A percentile compares a stretch with the other conserved stretches of the same genome.
These are phyloP conservation scores for Amphimedon queenslandica DNA, from an alignment of 37 sponge, comb jelly and placozoan species.

Conservation along the genomic window DNA sequence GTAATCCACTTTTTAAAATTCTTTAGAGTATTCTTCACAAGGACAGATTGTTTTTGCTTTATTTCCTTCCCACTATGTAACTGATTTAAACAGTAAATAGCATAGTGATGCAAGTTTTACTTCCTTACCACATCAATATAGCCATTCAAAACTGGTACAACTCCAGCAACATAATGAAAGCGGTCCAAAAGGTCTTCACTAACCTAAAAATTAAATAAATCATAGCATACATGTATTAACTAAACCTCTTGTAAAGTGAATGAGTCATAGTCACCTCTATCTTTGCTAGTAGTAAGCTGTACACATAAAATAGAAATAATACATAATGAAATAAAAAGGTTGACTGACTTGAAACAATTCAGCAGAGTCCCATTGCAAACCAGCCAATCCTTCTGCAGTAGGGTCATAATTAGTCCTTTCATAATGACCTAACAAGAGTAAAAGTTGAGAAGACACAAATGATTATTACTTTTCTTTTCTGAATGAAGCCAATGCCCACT, in stretches of 20 bases:
- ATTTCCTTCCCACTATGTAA: too few species aligned
- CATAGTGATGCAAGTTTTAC: too few species aligned
- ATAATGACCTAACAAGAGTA: too few species aligned
- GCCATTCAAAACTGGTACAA: slow-evolving; percentile 65
- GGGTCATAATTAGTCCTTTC: slow-evolving; percentile 16
- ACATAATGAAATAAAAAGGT: too few species aligned
- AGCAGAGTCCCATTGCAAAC: slow-evolving; percentile 66
- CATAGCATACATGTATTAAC: not conserved
- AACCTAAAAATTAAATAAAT: slow-evolving; percentile 30
- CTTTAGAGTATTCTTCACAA: not conserved
- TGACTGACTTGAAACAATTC: slow-evolving; percentile 31
- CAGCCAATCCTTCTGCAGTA: slow-evolving; percentile 27
- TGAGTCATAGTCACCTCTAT: too few species aligned
- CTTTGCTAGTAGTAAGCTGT: too few species aligned
- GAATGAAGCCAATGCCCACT: slow-evolving; percentile 65
- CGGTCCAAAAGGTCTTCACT: slow-evolving; percentile 49
- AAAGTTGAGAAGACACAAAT: too few species aligned
- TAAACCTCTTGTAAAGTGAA: too few species aligned
- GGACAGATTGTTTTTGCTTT: not conserved
- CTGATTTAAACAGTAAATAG: too few species aligned
- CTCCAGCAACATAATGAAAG: slow-evolving; percentile 64
- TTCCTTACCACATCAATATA: too few species aligned
- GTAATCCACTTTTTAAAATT: not conserved
- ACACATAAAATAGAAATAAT: too few species aligned
- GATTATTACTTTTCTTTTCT: too few species aligned